Percentiles rank a stretch among this genome's conserved stretches.
These are phyloP conservation scores for Mystacides longicornis DNA, from an alignment of 2,888 invertebrate species.

Conservation along the genomic window DNA sequence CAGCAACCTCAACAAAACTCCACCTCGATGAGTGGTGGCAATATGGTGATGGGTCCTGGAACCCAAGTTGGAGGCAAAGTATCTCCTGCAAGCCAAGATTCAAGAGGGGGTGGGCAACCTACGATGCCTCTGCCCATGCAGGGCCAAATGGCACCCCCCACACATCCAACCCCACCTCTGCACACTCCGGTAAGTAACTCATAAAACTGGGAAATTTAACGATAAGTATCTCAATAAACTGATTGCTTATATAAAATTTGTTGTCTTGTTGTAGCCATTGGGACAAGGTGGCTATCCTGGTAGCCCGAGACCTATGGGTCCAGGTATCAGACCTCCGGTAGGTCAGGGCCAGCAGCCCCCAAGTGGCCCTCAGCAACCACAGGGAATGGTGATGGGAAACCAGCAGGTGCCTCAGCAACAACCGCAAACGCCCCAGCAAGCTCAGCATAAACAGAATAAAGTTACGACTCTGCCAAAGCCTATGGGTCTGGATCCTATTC, in stretches of 20 bases:
- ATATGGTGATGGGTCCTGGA: background rate
- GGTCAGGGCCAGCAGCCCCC: background rate
- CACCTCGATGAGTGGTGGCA: background rate
- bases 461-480: slow-evolving; percentile 90
- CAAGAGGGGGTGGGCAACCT: slow-evolving; percentile 44
- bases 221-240: no score
- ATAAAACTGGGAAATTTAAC: no score
- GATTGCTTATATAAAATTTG: no score
- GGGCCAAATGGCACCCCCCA: slow-evolving; percentile 52
- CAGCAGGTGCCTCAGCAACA: slow-evolving; percentile 15
- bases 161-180: slow-evolving; percentile 45
- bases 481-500: slow-evolving; percentile 86
- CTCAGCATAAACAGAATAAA: slow-evolving; percentile 43
- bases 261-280: slow-evolving; percentile 10
- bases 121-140: slow-evolving; percentile 51
- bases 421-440: slow-evolving; percentile 26
- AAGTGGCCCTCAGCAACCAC: slow-evolving; percentile 15
- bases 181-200: slow-evolving; percentile 40
- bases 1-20: slow-evolving; percentile 12
- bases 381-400: slow-evolving; percentile 20
- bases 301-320: slow-evolving; percentile 13
- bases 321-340: background rate
- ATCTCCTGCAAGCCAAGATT: slow-evolving; percentile 20
- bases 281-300: slow-evolving; percentile 12
- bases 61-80: background rate